Base-by-base conservation (phyloP, 2,797 vertebrate species). In the Gymnodraco acuticeps region DNA sequence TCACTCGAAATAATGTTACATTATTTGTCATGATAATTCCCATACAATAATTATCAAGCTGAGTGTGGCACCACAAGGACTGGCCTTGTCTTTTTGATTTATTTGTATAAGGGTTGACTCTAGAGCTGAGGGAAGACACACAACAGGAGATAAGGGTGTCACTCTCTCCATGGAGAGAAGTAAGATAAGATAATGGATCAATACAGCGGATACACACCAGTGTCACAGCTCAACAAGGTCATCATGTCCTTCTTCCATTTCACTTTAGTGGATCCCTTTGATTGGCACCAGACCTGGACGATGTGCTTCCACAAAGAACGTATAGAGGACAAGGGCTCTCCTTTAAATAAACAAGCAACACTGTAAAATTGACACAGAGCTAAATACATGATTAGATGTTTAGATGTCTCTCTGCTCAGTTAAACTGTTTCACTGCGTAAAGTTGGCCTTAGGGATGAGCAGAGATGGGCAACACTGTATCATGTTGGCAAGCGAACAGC, bases 101-200 rank as follows among this genome's bases (percentile, higher is more conserved):
- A 27, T 41, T 54, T 64, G 53, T 27, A 41, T 43, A 52, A 63
- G 43, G 17, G 55, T 14, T 70, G 62, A 80, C 52, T 78, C 53
- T 67, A 50, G 47, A 77, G 62, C 73, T 76, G 51, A 51, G 48
- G 71, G 74, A 43, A 4, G 64, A 78, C 74, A 70, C 19, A 5
- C 75, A 78, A 20, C 46, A 54, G 72, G 68, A 82, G 59, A 86
- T 77, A 85, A 81, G 51, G 20, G 68, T 53, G 71, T 70, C 73
- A 65, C 65, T 71, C 54, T 71, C 60, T 73, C 64, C 54, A 66
- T 17, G 38, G 59, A 80, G 33, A 71, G 61, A 4, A 60, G 63
- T 67, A 66, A 75, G 81, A 85, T 87, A 82, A 84, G 70, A 81
- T 67, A 69, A 79, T 47, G 56, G 77, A 89, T 90, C 92, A 67